These are phyloP conservation scores for Metaphire vulgaris DNA, from an alignment of 1,140 invertebrate species.

Conservation along the genomic window DNA sequence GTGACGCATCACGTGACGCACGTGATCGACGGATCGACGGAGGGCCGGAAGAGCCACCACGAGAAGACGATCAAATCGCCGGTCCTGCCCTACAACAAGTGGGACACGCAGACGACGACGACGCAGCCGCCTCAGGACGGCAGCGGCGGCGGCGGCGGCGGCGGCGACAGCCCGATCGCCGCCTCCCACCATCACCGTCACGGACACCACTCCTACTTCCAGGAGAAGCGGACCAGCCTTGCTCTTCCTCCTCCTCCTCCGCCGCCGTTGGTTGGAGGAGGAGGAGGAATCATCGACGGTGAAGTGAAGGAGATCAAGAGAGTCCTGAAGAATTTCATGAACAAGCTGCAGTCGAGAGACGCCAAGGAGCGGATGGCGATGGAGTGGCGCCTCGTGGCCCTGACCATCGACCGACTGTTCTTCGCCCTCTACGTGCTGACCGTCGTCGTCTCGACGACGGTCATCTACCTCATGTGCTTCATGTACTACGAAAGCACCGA, in stretches of 20 bases:
- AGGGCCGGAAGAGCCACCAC: slow-evolving; percentile 4
- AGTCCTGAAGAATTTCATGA: slow-evolving; percentile 35
- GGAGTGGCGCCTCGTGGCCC: slow-evolving; percentile 48
- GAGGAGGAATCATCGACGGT: no score
- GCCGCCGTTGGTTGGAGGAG: no score
- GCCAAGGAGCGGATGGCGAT: slow-evolving; percentile 11
- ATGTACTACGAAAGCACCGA: slow-evolving; percentile 15
- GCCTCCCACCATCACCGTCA: no score
- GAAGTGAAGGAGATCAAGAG: slow-evolving; percentile 41
- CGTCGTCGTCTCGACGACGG: slow-evolving; percentile 45
- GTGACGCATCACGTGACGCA: slow-evolving; percentile 19
- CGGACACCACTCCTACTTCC: no score
- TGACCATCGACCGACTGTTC: slow-evolving; percentile 49
- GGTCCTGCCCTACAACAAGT: slow-evolving; percentile 6
- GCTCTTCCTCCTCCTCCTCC: no score
- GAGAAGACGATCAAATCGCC: no score
- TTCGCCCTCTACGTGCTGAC: slow-evolving; percentile 47
- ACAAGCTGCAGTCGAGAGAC: slow-evolving; percentile 38
- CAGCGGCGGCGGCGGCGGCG: no score
- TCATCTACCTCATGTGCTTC: slow-evolving; percentile 34
- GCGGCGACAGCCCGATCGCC: no score
- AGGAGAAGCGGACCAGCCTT: no score
- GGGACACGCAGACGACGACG: no score
- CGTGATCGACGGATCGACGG: slow-evolving; percentile 13
- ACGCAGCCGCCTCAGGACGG: no score